These are phyloP conservation scores for Aspidapion aeneum DNA, from an alignment of 2,888 invertebrate species.

Conservation along the genomic window DNA sequence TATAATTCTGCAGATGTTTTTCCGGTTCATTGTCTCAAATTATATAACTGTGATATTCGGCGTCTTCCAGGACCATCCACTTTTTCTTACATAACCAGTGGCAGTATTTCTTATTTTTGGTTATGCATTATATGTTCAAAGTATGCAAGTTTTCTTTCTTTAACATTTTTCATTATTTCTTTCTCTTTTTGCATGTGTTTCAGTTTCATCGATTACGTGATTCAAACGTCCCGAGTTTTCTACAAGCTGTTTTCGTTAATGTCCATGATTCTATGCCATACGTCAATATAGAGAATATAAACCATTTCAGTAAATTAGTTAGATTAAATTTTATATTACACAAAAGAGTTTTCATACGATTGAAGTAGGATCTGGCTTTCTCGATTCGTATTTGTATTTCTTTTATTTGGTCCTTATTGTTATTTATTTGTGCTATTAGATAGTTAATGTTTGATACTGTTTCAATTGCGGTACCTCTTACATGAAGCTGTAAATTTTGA, in stretches of 20 bases:
- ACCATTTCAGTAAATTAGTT: neutral
- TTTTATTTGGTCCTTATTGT: neutral
- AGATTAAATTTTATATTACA: too few relatives aligned
- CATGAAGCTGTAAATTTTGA: neutral
- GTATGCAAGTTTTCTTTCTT: too few relatives aligned
- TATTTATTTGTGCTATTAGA: neutral
- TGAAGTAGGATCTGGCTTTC: neutral
- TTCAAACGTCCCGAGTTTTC: neutral
- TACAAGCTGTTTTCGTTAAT: neutral
- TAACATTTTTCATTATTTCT: too few relatives aligned
- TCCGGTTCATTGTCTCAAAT: too few relatives aligned
- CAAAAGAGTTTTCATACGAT: neutral
- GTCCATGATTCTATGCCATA: neutral
- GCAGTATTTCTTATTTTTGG: too few relatives aligned
- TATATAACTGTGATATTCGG: too few relatives aligned
- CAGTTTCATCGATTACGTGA: constrained; percentile 11
- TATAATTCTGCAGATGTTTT: too few relatives aligned
- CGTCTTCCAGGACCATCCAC: too few relatives aligned
- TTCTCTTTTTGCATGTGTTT: too few relatives aligned
- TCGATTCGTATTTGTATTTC: neutral
- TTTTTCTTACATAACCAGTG: too few relatives aligned
- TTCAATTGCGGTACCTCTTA: neutral
- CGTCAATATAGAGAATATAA: neutral
- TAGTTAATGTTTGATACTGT: neutral
- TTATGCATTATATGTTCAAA: too few relatives aligned